Percentiles rank a stretch among this genome's conserved stretches.
Evolutionary conservation across 2,888 invertebrate species (phyloP).

Genomic region (Patella ulyssiponensis): DNA sequence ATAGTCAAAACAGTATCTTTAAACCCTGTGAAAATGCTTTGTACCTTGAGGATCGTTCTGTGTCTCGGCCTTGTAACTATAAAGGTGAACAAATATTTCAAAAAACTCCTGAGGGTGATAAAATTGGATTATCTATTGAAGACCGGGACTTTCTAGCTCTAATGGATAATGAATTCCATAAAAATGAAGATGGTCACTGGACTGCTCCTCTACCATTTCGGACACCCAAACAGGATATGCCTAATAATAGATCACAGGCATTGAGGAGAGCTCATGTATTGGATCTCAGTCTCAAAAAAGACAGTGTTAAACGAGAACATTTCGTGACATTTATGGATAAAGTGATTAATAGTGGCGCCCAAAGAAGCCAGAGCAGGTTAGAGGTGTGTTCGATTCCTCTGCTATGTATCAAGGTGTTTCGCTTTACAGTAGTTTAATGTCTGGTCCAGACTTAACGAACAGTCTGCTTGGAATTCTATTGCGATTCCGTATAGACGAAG

Average conservation of each 20-base stretch:
- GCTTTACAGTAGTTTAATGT: conserved; percentile 32
- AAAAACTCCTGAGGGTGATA: conserved; percentile 28
- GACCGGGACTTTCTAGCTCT: conserved; percentile 29
- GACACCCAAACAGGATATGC: not conserved
- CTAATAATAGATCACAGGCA: not conserved
- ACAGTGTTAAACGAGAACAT: not conserved
- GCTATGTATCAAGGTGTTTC: not conserved
- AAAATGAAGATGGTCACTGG: conserved; percentile 26
- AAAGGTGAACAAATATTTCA: conserved; percentile 14
- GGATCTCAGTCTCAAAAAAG: not conserved
- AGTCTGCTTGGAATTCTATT: conserved; percentile 35
- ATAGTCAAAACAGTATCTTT: no score
- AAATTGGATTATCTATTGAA: conserved; percentile 29
- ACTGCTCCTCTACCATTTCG: conserved; percentile 12
- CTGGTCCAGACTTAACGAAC: conserved; percentile 39
- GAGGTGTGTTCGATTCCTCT: not conserved
- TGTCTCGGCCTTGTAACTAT: no score
- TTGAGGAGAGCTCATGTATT: not conserved
- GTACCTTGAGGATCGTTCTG: no score
- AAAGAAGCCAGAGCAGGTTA: not conserved
- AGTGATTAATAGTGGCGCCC: not conserved
- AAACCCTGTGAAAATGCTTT: no score
- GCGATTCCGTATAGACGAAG: conserved; percentile 34
- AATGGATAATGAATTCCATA: conserved; percentile 24
- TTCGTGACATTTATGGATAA: not conserved